A percentile compares a stretch with the other conserved stretches of the same genome.
These are phyloP conservation scores for Telmatherina bonti DNA, from an alignment of 2,797 vertebrate species.

Conservation along the genomic window DNA sequence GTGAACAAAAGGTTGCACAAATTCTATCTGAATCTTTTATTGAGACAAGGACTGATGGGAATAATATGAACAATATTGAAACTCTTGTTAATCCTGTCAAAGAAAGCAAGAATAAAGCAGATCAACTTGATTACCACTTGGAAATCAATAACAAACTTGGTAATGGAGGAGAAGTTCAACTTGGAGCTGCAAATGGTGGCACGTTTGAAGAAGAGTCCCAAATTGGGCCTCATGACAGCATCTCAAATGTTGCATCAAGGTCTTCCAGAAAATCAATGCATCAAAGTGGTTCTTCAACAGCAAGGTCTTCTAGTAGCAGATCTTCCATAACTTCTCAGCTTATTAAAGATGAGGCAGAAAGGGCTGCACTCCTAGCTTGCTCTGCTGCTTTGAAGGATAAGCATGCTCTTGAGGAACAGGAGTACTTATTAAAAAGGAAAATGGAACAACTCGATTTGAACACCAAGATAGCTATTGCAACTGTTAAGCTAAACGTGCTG, in stretches of 20 bases:
- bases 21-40: no score
- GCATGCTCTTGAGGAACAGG: neutral
- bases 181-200: neutral
- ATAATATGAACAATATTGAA: no score
- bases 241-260: no score
- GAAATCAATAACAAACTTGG: neutral
- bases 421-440: neutral
- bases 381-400: constrained; percentile 5
- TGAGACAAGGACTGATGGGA: neutral
- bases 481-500: neutral
- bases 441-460: neutral
- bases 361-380: neutral
- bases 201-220: neutral
- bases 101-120: neutral
- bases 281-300: no score
- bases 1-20: neutral
- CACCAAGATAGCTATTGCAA: neutral
- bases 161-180: neutral
- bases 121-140: no score
- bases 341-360: neutral
- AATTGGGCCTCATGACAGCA: neutral
- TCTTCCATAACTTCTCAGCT: neutral
- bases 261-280: no score
- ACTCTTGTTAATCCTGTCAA: neutral
- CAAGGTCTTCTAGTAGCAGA: neutral